Percentiles rank a stretch among this genome's conserved stretches.
phyloP scores from a whole-genome alignment of 2,888 invertebrate species.

The Anticlea derivata region DNA sequence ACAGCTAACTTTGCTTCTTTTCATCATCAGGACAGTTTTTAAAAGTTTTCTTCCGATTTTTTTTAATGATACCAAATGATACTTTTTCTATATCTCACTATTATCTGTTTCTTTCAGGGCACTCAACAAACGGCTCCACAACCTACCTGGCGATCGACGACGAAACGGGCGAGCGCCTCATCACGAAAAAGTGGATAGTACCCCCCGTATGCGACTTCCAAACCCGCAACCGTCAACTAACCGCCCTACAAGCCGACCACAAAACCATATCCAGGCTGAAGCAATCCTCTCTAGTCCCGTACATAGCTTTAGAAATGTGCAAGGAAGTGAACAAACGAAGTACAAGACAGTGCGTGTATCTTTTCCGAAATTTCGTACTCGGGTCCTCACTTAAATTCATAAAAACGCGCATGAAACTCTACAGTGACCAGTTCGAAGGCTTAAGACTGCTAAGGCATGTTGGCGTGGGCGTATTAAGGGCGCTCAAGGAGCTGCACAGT shows the following conservation, averaged over 20 bases:
- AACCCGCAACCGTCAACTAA: constrained; percentile 83
- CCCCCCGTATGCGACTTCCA: constrained; percentile 65
- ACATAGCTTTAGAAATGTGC: constrained; percentile 88
- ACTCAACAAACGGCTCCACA: constrained; percentile 88
- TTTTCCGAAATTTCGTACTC: constrained; percentile 88
- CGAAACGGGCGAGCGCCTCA: constrained; percentile 87
- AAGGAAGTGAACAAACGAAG: constrained; percentile 79
- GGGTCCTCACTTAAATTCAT: constrained; percentile 68
- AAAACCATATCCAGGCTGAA: constrained; percentile 87
- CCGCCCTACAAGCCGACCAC: constrained; percentile 90
- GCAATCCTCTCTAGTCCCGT: constrained; percentile 89
- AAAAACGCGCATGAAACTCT: constrained; percentile 46
- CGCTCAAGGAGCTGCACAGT: constrained; percentile 90
- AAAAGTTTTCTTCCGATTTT: too few species aligned
- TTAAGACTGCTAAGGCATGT: constrained; percentile 84
- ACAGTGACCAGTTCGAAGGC: constrained; percentile 61
- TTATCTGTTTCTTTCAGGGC: constrained; percentile 85
- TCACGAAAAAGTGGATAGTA: constrained; percentile 90
- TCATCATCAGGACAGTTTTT: too few species aligned
- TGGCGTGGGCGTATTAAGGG: constrained; percentile 88
- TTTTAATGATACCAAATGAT: too few species aligned
- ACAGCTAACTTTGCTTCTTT: too few species aligned
- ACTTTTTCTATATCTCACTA: too few species aligned
- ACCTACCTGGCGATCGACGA: constrained; percentile 91
- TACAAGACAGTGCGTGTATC: constrained; percentile 81